Percentiles rank a stretch among this genome's conserved stretches.
Evolutionary conservation across 2,888 invertebrate genomes (phyloP).

Genomic region (Onchidella celtica): DNA sequence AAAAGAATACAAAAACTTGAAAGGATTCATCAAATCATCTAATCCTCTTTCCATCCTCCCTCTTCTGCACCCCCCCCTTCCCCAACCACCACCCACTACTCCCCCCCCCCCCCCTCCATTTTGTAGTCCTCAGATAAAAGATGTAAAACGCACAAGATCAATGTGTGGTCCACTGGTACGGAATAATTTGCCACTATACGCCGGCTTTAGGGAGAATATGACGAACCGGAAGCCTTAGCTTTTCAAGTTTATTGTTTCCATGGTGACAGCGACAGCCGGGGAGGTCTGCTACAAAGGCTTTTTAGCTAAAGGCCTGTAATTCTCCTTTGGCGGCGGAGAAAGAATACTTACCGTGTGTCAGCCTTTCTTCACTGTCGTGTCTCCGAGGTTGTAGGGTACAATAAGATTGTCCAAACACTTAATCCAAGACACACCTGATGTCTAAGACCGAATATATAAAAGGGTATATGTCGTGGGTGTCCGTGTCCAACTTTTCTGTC

Average conservation of each 20-base stretch:
- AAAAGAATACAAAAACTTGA: too few species aligned
- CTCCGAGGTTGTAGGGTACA: neutral
- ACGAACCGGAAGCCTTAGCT: constrained; percentile 41
- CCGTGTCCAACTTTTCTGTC: too few species aligned
- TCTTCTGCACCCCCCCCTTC: neutral
- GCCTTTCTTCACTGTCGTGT: too few species aligned
- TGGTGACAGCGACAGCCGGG: constrained; percentile 20
- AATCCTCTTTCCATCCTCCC: too few species aligned
- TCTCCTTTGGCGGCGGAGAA: too few species aligned
- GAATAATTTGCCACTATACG: constrained; percentile 34
- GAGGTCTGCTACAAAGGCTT: constrained; percentile 8
- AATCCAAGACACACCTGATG: too few species aligned
- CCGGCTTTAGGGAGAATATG: constrained; percentile 34
- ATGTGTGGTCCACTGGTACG: neutral
- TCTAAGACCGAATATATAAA: too few species aligned
- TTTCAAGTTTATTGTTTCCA: constrained; percentile 45
- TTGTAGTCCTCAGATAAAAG: too few species aligned
- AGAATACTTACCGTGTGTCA: too few species aligned
- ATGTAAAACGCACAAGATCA: neutral
- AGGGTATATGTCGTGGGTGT: too few species aligned
- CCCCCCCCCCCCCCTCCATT: neutral
- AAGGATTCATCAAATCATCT: too few species aligned
- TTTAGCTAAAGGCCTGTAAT: neutral
- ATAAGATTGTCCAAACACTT: too few species aligned
- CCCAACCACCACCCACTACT: neutral